Percentiles rank a stretch among this genome's conserved stretches.
These are phyloP conservation scores for Phaethon lepturus DNA, from an alignment of 2,113 vertebrate species.

Conservation along the genomic window DNA sequence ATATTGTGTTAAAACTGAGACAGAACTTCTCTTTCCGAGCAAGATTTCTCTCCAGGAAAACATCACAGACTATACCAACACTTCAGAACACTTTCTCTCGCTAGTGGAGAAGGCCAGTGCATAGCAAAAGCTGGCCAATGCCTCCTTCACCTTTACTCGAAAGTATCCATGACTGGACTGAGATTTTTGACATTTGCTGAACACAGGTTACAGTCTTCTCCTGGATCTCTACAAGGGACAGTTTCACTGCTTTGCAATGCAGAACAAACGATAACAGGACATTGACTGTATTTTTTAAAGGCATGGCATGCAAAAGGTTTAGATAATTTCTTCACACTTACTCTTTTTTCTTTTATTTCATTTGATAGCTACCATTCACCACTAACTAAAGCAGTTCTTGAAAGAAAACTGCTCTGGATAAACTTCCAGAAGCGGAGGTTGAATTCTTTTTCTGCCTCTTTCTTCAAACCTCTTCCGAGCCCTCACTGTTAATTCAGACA, in stretches of 20 bases:
- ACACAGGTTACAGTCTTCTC: background rate
- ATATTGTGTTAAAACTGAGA: conserved; percentile 53
- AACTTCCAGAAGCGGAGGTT: background rate
- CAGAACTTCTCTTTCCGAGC: conserved; percentile 39
- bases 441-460: background rate
- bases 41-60: conserved; percentile 50
- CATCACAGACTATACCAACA: background rate
- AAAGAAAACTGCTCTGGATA: background rate
- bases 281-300: background rate
- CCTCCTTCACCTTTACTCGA: background rate
- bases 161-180: background rate
- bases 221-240: accelerated
- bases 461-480: background rate
- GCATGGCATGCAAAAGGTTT: background rate
- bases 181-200: background rate
- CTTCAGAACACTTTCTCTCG: background rate
- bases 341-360: background rate
- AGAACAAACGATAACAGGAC: background rate
- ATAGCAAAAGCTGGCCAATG: background rate
- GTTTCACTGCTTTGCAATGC: background rate
- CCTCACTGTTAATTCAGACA: background rate
- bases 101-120: background rate
- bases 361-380: background rate
- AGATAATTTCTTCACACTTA: background rate
- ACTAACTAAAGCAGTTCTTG: background rate